Conservation (phyloP, 2,113 vertebrate species). For the Gulo gulo region DNA sequence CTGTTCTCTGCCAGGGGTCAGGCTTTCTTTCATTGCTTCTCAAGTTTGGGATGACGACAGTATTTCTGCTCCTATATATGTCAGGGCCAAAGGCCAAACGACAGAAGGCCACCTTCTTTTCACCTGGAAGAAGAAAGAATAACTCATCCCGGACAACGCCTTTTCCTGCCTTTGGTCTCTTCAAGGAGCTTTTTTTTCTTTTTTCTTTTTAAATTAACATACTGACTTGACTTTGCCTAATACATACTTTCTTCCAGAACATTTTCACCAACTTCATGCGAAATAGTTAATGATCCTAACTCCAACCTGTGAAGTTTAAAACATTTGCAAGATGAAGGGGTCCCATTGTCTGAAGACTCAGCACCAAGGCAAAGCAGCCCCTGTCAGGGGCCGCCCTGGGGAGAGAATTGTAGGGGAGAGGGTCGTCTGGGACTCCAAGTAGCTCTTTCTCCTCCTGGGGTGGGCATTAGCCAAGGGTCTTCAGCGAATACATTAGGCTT, state of each 20-base stretch:
- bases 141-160: neutral
- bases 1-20: neutral
- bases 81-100: neutral
- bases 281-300: neutral
- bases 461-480: too few species aligned
- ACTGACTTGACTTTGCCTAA: neutral
- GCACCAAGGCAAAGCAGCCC: neutral
- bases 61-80: neutral
- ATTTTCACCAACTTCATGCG: neutral
- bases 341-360: neutral
- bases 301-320: neutral
- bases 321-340: neutral
- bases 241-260: neutral
- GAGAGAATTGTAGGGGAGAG: neutral
- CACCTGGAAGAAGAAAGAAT: neutral
- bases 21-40: neutral
- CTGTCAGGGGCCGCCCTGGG: neutral
- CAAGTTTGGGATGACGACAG: too few species aligned
- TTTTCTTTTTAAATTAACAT: neutral
- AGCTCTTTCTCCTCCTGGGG: neutral
- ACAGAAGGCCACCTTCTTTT: neutral
- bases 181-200: neutral
- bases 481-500: neutral
- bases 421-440: neutral
- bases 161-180: neutral